Base-by-base conservation (phyloP, 2,113 vertebrate species). In the Acrocephalus kingi region DNA sequence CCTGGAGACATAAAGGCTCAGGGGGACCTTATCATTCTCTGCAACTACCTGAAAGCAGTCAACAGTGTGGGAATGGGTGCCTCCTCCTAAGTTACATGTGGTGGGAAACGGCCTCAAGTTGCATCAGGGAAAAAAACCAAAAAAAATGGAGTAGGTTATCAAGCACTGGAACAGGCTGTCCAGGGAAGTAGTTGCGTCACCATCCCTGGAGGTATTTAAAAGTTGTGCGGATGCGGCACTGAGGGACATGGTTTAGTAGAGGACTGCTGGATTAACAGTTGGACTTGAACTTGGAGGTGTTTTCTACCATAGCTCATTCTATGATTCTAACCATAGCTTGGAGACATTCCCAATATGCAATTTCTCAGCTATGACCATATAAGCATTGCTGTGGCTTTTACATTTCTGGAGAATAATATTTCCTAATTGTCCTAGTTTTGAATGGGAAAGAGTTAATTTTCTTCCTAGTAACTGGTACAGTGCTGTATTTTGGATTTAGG, bases 291-390 rank as follows among this genome's bases (percentile, higher is more conserved):
- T 39, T 61, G 30, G n/a, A 75, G 14, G 7, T 73, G 51, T 73
- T 68, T 61, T 41, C 16, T 30, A 41, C 11, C 0, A 0, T 9
- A 62, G 21, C 5, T 31, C 12, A 35, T 31, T 22, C 25, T 23
- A 4, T 35, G n/a, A 48, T 54, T 62, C 48, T 69, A 73, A 64
- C 39, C 10, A 7, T 48, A 23, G 4, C 28, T 55, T 31, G 13
- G 30, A 16, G 9, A 39, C 8, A 67, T 27, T 76, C 43, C 9
- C 16, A 52, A 39, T 9, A 49, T 10, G 39, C 2, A 46, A 14
- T 52, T 74, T 78, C 24, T 67, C 35, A 43, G 23, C 37, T 72
- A 48, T 20, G 64, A 67, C 23, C 14, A 19, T 0, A 1, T 39
- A 69, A 58, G 1, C 27, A 35, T 39, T 86, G 20, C 20, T 82